Evolutionary conservation across 2,888 invertebrate genomes (phyloP), one percentile per base, ranked within the genome.

Genomic region (Scotopteryx bipunctaria): DNA sequence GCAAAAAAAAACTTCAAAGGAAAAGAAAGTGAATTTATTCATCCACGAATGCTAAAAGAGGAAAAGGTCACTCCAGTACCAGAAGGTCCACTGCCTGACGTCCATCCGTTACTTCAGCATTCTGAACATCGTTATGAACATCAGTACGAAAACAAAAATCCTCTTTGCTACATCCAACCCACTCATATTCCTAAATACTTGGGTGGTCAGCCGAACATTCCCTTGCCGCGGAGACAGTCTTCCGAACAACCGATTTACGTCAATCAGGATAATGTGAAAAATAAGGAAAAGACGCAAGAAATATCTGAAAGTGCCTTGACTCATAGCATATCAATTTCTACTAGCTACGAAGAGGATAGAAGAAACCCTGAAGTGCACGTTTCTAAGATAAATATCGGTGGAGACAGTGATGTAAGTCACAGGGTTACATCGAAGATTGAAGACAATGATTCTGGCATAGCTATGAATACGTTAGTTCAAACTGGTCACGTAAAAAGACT

Each of bases 371-470:
- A 92, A 73, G 86, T 92, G 2, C 92, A 92, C 58, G 92, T 91
- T 29, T 91, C 92, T 11, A 92, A 92, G 53, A 87, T 90, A 59
- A 89, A 86, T 63, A 89, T 89, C 46, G 86, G 89, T 21, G 85
- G 86, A 43, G 88, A 89, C 55, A 68, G 60, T 57, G 79, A 83
- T 27, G 56, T 74, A 21, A 64, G 64, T 55, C 76, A 72, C 43
- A 78, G 79, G 62, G 46, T 70, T 2, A 64, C 73, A 29, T 69
- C 81, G 2, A 87, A 87, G 56, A 67, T 87, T 48, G 94, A 94
- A 62, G 95, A 95, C 68, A 94, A 95, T 69, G 96, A 96, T 74
- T 95, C 96, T 0, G 95, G 95, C 0, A 95, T 95, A 60, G 94
- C 94, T 4, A 93, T 96, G 89, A 93, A 94, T 41, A 92, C 92